A percentile compares a stretch with the other conserved stretches of the same genome.
Evolutionary conservation across 1,140 invertebrate species (phyloP).

Genomic region (Ips typographus): DNA sequence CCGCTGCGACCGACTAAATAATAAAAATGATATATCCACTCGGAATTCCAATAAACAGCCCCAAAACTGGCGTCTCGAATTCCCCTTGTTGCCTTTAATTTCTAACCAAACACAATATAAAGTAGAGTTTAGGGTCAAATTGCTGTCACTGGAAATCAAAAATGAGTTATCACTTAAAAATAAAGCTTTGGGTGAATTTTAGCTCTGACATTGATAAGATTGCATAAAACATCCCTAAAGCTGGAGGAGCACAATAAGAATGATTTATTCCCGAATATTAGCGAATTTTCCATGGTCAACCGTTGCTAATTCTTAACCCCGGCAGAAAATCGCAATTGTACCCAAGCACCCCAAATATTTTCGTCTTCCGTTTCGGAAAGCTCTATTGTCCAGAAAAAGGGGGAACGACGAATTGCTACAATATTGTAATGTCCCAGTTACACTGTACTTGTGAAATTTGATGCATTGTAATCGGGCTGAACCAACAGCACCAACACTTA

Average conservation of each 20-base stretch:
- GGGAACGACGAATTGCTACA: slow-evolving; percentile 27
- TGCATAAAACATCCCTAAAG: neutral
- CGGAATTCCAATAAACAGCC: slow-evolving; percentile 33
- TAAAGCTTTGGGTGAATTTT: too few species aligned
- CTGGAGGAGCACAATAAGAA: slow-evolving; percentile 10
- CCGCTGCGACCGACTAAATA: slow-evolving; percentile 24
- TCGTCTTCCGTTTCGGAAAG: slow-evolving; percentile 27
- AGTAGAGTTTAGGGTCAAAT: too few species aligned
- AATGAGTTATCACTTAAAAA: too few species aligned
- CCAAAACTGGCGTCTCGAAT: slow-evolving; percentile 14
- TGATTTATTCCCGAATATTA: slow-evolving; percentile 35
- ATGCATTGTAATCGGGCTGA: slow-evolving; percentile 1
- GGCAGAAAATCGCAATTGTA: slow-evolving; percentile 33
- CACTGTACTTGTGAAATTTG: slow-evolving; percentile 29
- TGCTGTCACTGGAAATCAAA: too few species aligned
- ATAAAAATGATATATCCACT: slow-evolving; percentile 34
- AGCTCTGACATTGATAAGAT: too few species aligned
- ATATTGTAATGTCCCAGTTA: slow-evolving; percentile 34
- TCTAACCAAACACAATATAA: too few species aligned
- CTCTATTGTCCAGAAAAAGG: slow-evolving; percentile 32
- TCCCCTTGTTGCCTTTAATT: neutral
- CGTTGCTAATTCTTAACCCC: slow-evolving; percentile 27
- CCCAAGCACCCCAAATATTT: slow-evolving; percentile 35
- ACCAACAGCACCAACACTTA: slow-evolving; percentile 12
- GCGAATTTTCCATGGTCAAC: slow-evolving; percentile 33